Base-by-base conservation (phyloP, 2,113 vertebrate species). In the Gallinago media region DNA sequence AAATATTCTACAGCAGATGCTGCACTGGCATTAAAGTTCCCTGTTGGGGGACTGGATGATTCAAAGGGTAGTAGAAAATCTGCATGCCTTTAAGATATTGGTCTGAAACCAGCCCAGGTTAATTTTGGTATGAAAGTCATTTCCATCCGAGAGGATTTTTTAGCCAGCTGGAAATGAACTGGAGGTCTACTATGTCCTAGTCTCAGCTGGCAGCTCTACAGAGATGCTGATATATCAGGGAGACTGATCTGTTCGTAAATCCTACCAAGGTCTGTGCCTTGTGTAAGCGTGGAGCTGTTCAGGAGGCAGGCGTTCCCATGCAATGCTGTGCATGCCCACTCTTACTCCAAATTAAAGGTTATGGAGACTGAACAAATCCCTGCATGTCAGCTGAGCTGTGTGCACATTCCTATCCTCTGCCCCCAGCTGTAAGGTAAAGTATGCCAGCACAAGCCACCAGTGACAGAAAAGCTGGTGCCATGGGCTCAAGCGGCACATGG, bases 1-100 rank as follows among this genome's bases (percentile, higher is more conserved):
- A 95, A 96, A 92, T 89, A 95, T 85, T 84, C 78, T 74, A 78
- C 96, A 96, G 87, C 95, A 94, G 89, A 93, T 89, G 94, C 89
- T 96, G 95, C 61, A 68, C 56, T 90, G 83, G 65, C 88, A 85
- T 81, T 91, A 94, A 94, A 95, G 94, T 92, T 86, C 89, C 77
- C 89, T 86, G 66, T 89, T 94, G 90, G 86, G 92, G n/a, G 52
- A 94, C 85, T 84, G 66, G 66, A 76, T 95, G 93, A 93, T 92
- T 96, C 94, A 94, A 88, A 94, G 88, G 76, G 84, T 66, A 78
- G 95, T 84, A 94, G 78, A 84, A 94, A 93, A 92, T 72, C 88
- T 95, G 95, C 54, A 85, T 2, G 11, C 68, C 78, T 89, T 96
- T 90, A 97, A 96, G 88, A 91, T 93, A 95, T 3, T 90, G 85